Conservation (phyloP, 2,888 invertebrate species). For the Antitype chi region DNA sequence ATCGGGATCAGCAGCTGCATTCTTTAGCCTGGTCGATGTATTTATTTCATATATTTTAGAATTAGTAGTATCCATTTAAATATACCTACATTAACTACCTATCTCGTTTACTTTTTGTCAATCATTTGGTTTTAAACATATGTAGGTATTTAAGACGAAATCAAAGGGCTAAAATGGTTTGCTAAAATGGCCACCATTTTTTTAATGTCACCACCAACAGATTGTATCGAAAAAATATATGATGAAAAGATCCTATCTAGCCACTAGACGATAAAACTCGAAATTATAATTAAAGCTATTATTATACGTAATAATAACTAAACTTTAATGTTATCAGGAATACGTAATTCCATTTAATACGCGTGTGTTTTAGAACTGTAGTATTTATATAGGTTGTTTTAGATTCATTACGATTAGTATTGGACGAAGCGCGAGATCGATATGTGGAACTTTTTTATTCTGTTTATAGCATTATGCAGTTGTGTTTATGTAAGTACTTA, state of each 20-base stretch:
- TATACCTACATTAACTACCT: not conserved
- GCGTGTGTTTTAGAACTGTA: conserved; percentile 29
- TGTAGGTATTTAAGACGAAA: conserved; percentile 14
- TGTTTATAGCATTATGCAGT: conserved; percentile 52
- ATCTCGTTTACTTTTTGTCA: not conserved
- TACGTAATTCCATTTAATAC: conserved; percentile 53
- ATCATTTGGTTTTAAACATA: not conserved
- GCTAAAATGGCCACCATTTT: not conserved
- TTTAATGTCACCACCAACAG: conserved; percentile 1
- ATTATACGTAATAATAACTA: conserved; percentile 39
- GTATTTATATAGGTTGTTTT: conserved; percentile 57
- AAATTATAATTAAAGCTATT: conserved; percentile 47
- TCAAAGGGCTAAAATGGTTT: not conserved
- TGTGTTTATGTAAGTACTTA: conserved; percentile 45
- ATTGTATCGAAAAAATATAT: conserved; percentile 24
- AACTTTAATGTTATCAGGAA: conserved; percentile 47
- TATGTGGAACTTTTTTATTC: conserved; percentile 50
- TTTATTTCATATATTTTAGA: not conserved
- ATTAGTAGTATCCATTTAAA: conserved; percentile 4
- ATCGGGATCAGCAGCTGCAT: not conserved
- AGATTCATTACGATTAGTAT: conserved; percentile 51
- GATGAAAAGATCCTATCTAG: conserved; percentile 39
- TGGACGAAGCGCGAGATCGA: conserved; percentile 32
- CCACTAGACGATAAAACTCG: conserved; percentile 23
- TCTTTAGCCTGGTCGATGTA: not conserved